Evolutionary conservation across 2,113 vertebrate species (phyloP).

Genomic region (Microcebus jonahi): DNA sequence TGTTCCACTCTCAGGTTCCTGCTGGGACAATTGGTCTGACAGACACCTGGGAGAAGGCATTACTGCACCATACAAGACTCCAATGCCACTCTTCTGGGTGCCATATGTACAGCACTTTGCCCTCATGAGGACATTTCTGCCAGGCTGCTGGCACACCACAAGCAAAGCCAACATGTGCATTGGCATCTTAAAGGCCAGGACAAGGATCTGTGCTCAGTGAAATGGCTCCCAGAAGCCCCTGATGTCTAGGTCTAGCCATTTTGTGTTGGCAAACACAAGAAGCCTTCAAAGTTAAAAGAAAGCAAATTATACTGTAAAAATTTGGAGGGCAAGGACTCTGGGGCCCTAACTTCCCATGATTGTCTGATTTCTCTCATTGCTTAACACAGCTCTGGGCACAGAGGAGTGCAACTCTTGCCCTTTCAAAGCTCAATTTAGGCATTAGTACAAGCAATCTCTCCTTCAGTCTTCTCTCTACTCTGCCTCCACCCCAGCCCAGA

Average conservation of each 20-base stretch:
- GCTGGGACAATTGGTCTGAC: rapidly evolving
- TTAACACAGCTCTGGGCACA: background rate
- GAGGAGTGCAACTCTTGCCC: background rate
- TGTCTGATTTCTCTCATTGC: background rate
- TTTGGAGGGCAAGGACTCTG: background rate
- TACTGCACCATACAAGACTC: too few relatives aligned
- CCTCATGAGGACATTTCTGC: background rate
- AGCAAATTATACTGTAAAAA: background rate
- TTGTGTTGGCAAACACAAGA: background rate
- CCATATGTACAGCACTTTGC: background rate
- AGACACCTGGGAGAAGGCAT: background rate
- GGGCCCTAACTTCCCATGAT: background rate
- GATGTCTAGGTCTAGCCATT: background rate
- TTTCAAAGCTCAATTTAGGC: background rate
- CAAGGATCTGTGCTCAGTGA: background rate
- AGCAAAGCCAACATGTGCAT: rapidly evolving
- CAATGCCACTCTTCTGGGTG: too few relatives aligned
- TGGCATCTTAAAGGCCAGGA: background rate
- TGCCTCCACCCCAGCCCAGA: background rate
- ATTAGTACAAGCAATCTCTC: background rate
- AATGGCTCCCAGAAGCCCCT: background rate
- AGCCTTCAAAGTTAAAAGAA: background rate
- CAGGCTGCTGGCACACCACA: background rate
- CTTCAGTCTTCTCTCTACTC: too few relatives aligned
- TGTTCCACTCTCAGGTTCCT: background rate